These are phyloP conservation scores for Cheilosia pagana DNA, from an alignment of 2,888 invertebrate species.

Conservation along the genomic window DNA sequence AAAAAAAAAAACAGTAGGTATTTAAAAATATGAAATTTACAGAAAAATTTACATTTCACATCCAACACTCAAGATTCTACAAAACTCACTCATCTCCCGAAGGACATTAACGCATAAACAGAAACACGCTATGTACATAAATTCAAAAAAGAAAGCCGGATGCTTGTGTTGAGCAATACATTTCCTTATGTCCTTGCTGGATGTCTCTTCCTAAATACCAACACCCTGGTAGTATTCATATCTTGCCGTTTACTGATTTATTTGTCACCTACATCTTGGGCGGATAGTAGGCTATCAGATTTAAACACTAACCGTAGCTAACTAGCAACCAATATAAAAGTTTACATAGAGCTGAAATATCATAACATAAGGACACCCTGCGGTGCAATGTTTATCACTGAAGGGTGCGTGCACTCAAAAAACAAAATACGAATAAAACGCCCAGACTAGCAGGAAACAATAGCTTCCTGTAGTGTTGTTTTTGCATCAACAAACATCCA, in stretches of 20 bases:
- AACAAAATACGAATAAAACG: slow-evolving; percentile 31
- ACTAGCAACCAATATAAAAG: slow-evolving; percentile 18
- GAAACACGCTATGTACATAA: not conserved
- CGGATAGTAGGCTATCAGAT: not conserved
- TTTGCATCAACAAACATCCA: slow-evolving; percentile 34
- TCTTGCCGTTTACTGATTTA: slow-evolving; percentile 36
- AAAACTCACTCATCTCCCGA: not conserved
- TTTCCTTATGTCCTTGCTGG: not conserved
- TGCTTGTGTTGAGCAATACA: slow-evolving; percentile 5
- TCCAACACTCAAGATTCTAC: too few relatives aligned
- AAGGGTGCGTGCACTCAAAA: slow-evolving; percentile 45
- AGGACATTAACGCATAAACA: slow-evolving; percentile 14
- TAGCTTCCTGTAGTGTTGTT: slow-evolving; percentile 4
- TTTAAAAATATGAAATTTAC: too few relatives aligned
- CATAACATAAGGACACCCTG: slow-evolving; percentile 65
- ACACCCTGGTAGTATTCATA: slow-evolving; percentile 21
- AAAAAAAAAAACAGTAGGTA: too few relatives aligned
- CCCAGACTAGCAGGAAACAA: slow-evolving; percentile 23
- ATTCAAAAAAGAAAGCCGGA: slow-evolving; percentile 3
- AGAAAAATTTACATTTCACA: too few relatives aligned
- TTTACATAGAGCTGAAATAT: slow-evolving; percentile 48
- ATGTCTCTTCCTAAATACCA: not conserved
- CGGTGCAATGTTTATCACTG: slow-evolving; percentile 71
- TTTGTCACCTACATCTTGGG: not conserved
- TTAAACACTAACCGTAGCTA: slow-evolving; percentile 16